Base-by-base conservation (phyloP, 1,140 invertebrate genomes). In the Cecropterus lyciades region DNA sequence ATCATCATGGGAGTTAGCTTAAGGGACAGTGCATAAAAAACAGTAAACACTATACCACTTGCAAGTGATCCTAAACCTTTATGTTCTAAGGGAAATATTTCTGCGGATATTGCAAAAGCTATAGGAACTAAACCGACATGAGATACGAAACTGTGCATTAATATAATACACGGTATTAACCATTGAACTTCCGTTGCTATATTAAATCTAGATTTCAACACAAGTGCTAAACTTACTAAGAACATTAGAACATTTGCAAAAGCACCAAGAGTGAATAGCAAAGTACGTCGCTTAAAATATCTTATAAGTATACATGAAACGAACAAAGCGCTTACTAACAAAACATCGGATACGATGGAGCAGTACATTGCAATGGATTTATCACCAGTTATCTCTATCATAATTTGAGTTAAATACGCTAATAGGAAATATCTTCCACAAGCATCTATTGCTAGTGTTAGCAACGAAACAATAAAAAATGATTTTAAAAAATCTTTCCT, bases 81-180 rank as follows among this genome's bases (percentile, higher is more conserved):
- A 45, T 79, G 71, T 48, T 83, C 78, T 45, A 85, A 66, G 14
- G 83, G 80, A 66, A 80, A 78, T 27, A 83, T 69, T 69, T 85
- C 83, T 0, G 75, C 73, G 2, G 76, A 56, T 37, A 85, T 56
- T 9, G 76, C 64, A 67, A 77, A 82, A 11, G 67, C 63, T 7
- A 71, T 51, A 6, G 83, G 83, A 37, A 77, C 66, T 4, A 80
- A 49, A 17, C 80, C 79, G 1, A 77, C 49, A 64, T 75, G 75
- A 11, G 69, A 70, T 7, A 83, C 17, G 30, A 83, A 69, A 43
- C 57, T 68, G 24, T 74, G 72, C 6, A 77, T 53, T 7, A 80
- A 43, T 16, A 85, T 76, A 6, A 82, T 13, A 27, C 15, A 33
- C 0, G 75, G 69, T 1, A 55, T 66, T 14, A 80, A 37, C 77